A percentile compares a stretch with the other conserved stretches of the same genome.
These are phyloP conservation scores for Pelodiscus sinensis DNA, from an alignment of 2,113 vertebrate genomes.

Conservation along the genomic window DNA sequence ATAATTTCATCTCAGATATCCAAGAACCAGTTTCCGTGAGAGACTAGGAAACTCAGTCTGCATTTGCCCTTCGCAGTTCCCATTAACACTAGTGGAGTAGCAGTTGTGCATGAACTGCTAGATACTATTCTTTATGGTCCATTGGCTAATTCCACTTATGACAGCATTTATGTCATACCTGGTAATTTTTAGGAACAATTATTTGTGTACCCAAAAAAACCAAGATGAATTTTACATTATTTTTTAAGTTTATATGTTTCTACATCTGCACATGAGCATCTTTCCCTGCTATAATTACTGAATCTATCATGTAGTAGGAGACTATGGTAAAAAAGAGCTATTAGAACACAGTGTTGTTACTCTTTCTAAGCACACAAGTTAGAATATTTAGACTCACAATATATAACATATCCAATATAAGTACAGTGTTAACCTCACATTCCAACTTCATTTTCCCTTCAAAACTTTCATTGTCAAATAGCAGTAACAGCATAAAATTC, in stretches of 20 bases:
- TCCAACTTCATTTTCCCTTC: neutral
- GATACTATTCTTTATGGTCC: neutral
- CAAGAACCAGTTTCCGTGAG: neutral
- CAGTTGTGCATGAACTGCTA: neutral
- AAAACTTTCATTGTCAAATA: neutral
- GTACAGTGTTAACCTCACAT: accelerated
- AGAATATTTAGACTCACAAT: neutral
- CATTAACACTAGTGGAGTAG: neutral
- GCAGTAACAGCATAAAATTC: conserved; percentile 6
- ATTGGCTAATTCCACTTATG: neutral
- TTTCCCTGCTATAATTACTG: neutral
- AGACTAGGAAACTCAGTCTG: neutral
- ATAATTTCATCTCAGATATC: neutral
- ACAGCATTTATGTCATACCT: accelerated
- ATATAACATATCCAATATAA: neutral
- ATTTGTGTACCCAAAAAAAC: neutral
- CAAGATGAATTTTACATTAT: neutral
- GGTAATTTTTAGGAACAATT: neutral
- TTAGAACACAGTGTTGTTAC: neutral
- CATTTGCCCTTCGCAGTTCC: neutral
- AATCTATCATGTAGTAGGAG: neutral
- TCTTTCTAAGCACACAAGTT: neutral
- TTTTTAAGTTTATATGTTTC: neutral
- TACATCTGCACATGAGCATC: neutral
- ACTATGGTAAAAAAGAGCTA: neutral